These are phyloP conservation scores for Rhinoptilus africanus DNA, from an alignment of 2,113 vertebrate species.

Conservation along the genomic window DNA sequence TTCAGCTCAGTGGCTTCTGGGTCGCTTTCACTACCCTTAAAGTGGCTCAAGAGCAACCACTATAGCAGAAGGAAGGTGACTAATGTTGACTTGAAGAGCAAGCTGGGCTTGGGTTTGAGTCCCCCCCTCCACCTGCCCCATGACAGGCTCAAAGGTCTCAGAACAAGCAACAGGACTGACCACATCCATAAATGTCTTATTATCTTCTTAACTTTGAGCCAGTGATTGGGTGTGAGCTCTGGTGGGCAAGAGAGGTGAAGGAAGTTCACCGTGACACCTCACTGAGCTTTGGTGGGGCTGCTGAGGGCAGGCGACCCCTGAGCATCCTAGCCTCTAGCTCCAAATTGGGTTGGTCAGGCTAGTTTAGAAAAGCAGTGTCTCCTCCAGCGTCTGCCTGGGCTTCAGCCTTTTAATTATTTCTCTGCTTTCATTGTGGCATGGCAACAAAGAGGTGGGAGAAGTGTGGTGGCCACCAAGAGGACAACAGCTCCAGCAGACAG, in stretches of 20 bases:
- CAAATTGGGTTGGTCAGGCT: background rate
- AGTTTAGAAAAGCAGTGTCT: background rate
- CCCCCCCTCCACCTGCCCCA: accelerated
- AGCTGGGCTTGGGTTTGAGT: background rate
- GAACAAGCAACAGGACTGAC: background rate
- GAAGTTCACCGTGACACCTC: background rate
- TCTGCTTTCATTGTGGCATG: background rate
- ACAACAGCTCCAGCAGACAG: background rate
- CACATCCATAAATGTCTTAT: background rate
- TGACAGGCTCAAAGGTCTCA: background rate
- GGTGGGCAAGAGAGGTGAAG: background rate
- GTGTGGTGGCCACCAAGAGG: background rate
- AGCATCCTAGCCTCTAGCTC: background rate
- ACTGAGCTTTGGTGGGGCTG: background rate
- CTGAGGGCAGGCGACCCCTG: background rate
- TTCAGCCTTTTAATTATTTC: background rate
- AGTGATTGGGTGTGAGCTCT: background rate
- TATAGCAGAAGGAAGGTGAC: background rate
- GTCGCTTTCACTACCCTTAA: background rate
- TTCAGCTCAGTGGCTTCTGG: background rate
- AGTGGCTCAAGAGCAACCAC: background rate
- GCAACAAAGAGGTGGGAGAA: background rate
- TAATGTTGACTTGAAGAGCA: background rate
- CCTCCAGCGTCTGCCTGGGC: background rate
- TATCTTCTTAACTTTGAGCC: background rate